Evolutionary conservation across 2,888 invertebrate species (phyloP).

Genomic region (Stenolophus ochropezus): DNA sequence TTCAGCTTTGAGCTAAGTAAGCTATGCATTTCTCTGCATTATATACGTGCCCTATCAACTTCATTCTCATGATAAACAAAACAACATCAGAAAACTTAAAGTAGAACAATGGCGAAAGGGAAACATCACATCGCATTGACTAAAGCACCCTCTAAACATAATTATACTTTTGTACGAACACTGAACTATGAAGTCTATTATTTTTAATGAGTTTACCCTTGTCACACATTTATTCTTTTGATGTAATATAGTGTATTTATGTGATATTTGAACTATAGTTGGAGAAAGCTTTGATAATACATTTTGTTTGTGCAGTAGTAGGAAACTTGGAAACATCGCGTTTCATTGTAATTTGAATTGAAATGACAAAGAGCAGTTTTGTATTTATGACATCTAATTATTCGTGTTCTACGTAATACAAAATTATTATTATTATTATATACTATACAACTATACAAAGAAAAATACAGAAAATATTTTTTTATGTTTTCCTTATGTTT

Average conservation of each 20-base stretch:
- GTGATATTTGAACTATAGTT: neutral
- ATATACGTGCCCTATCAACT: neutral
- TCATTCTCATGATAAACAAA: conserved; percentile 1
- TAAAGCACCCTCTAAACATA: neutral
- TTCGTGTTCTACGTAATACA: neutral
- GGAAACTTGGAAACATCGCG: neutral
- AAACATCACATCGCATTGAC: conserved; percentile 5
- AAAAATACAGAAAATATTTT: no score
- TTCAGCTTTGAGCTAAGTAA: neutral
- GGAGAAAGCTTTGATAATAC: neutral
- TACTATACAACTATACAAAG: no score
- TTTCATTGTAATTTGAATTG: neutral
- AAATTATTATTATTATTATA: neutral
- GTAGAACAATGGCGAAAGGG: neutral
- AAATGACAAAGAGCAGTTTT: neutral
- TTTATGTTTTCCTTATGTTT: no score
- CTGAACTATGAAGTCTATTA: conserved; percentile 8
- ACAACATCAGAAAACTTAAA: conserved; percentile 4
- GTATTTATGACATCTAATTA: neutral
- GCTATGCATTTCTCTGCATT: neutral
- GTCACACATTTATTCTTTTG: conserved; percentile 5
- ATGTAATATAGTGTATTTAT: neutral
- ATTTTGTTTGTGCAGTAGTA: neutral
- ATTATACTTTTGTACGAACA: conserved; percentile 11
- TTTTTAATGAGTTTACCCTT: conserved; percentile 8